These are phyloP conservation scores for Suricata suricatta DNA, from an alignment of 2,113 vertebrate species.

Conservation along the genomic window DNA sequence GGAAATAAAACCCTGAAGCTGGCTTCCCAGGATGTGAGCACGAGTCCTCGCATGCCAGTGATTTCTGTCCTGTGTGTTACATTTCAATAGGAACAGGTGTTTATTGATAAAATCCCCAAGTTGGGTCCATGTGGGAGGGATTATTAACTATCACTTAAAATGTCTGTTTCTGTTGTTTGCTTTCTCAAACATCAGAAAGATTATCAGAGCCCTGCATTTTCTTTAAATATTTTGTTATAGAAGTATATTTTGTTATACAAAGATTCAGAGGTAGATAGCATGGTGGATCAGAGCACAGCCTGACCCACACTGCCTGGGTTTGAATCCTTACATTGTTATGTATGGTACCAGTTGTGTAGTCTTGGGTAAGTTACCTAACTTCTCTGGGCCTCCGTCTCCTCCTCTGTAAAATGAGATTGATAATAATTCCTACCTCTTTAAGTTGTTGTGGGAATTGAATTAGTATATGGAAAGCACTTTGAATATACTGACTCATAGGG, in stretches of 20 bases:
- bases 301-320: not conserved
- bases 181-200: not conserved
- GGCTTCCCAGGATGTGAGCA: constrained; percentile 7
- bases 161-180: not conserved
- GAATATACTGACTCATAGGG: not conserved
- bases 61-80: not conserved
- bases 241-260: not conserved
- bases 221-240: not conserved
- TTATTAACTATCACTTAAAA: constrained; percentile 8
- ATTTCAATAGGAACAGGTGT: constrained; percentile 74
- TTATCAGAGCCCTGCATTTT: not conserved
- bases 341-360: not conserved
- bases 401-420: not conserved
- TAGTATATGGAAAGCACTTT: not conserved
- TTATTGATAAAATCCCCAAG: not conserved
- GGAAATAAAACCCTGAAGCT: constrained; percentile 1
- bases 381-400: not conserved
- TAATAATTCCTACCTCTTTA: not conserved
- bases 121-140: not conserved
- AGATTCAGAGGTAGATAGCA: not conserved
- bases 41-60: not conserved
- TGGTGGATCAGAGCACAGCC: not conserved
- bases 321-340: not conserved
- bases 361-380: not conserved
- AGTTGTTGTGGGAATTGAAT: not conserved